Conservation (phyloP, 2,888 invertebrate genomes). For the Lasioglossum villosulum region DNA sequence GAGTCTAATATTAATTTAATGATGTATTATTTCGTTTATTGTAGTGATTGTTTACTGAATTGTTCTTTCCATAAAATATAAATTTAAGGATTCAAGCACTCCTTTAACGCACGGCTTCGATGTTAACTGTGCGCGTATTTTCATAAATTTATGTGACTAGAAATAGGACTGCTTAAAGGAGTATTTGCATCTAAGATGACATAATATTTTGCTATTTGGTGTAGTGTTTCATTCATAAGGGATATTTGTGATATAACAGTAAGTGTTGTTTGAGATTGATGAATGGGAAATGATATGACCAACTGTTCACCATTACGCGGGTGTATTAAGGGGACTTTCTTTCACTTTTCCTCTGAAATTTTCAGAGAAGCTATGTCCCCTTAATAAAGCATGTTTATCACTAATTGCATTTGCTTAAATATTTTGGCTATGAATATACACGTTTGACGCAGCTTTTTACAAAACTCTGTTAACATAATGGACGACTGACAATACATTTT, state of each 20-base stretch:
- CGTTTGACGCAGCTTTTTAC: neutral
- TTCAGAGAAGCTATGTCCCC: too few species aligned
- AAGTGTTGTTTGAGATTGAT: neutral
- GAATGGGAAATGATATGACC: neutral
- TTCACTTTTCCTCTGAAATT: too few species aligned
- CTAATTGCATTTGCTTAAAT: neutral
- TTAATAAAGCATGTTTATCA: neutral
- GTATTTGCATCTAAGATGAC: neutral
- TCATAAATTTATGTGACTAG: neutral
- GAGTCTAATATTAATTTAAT: neutral
- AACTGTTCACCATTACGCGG: neutral
- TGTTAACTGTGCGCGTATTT: neutral
- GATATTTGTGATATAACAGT: neutral
- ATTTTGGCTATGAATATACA: neutral
- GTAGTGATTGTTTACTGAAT: neutral
- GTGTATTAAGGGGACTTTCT: too few species aligned
- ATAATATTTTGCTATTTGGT: neutral
- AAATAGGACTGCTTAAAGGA: neutral
- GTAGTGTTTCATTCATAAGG: constrained; percentile 4
- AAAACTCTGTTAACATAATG: neutral
- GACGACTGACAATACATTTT: neutral
- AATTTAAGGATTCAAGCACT: neutral
- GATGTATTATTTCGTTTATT: neutral
- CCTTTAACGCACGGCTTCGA: neutral
- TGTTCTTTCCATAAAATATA: neutral